A percentile compares a stretch with the other conserved stretches of the same genome.
These are phyloP conservation scores for Genyomyrus donnyi DNA, from an alignment of 2,113 vertebrate genomes.

Conservation along the genomic window DNA sequence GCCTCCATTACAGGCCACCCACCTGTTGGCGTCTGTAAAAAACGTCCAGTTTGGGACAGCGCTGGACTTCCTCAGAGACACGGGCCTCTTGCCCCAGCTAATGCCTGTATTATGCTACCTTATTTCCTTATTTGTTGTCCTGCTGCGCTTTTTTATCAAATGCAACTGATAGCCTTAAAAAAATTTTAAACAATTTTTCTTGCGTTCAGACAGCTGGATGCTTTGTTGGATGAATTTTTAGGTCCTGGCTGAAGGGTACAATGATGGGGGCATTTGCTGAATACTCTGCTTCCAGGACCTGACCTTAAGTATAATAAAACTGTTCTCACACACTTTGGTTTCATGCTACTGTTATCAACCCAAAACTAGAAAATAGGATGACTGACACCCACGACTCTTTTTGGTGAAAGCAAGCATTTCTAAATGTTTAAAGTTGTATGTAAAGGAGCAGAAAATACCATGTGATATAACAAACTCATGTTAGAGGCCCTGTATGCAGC, in stretches of 20 bases:
- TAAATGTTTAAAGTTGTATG: background rate
- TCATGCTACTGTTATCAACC: background rate
- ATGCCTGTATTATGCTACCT: background rate
- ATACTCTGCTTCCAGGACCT: background rate
- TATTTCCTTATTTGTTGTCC: background rate
- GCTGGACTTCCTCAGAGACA: background rate
- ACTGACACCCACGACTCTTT: background rate
- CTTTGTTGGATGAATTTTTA: background rate
- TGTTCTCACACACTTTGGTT: background rate
- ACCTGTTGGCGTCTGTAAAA: slow-evolving; percentile 33
- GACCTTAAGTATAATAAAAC: background rate
- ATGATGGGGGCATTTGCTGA: background rate
- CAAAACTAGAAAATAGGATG: background rate
- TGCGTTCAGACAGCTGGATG: background rate
- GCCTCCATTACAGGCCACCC: slow-evolving; percentile 26
- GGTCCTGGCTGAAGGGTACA: background rate
- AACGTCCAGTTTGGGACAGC: background rate
- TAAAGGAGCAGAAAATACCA: background rate
- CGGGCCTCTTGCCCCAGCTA: background rate
- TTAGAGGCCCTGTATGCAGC: background rate
- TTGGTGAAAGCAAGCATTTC: background rate
- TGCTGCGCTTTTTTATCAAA: background rate
- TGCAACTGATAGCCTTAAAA: background rate
- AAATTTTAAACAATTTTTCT: background rate
- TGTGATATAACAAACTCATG: background rate